phyloP scores from a whole-genome alignment of 2,113 vertebrate genomes.

The Nycticebus coucang region DNA sequence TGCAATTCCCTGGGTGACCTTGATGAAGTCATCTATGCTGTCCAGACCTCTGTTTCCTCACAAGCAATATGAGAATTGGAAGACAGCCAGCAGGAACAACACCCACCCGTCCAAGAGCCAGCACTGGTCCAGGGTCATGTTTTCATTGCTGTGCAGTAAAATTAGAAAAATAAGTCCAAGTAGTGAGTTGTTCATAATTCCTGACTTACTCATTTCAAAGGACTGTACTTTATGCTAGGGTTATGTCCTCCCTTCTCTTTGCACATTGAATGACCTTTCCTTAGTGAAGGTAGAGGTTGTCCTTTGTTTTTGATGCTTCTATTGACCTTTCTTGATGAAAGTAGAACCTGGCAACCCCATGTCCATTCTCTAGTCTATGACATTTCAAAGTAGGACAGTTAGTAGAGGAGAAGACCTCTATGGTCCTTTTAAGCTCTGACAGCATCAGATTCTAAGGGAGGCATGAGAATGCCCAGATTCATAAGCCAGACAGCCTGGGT shows the following conservation, averaged over 20 bases:
- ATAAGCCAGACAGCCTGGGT: background rate
- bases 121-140: rapidly evolving
- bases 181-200: background rate
- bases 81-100: background rate
- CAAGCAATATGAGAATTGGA: background rate
- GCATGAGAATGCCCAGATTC: background rate
- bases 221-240: background rate
- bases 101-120: background rate
- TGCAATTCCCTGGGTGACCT: background rate
- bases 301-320: background rate
- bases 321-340: background rate
- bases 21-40: background rate
- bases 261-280: background rate
- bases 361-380: background rate
- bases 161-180: background rate
- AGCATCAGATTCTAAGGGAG: background rate
- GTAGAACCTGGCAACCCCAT: background rate
- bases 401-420: background rate
- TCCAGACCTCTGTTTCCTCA: background rate
- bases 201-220: background rate
- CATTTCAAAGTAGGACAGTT: background rate
- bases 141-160: background rate
- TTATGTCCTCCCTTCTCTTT: background rate
- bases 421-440: background rate
- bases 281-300: background rate